Base-by-base conservation (phyloP, 2,113 vertebrate species). In the Odocoileus hemionus region DNA sequence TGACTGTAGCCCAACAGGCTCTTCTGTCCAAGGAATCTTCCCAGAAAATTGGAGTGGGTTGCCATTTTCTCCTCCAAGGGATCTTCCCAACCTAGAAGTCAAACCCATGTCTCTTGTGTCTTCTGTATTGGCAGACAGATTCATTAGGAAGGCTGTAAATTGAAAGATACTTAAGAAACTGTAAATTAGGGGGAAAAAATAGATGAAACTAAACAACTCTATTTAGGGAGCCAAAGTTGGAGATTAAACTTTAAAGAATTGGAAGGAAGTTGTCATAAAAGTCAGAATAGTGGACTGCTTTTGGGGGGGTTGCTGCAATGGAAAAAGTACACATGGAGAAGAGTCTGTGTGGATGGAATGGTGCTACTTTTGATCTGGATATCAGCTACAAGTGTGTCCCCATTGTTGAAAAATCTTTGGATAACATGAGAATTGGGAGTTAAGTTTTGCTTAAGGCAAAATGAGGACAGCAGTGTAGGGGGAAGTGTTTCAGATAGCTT, bases 271-370 rank as follows among this genome's bases (percentile, higher is more conserved):
- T 26, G 21, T 83, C 6, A 8, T 17, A n/a, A 2, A 82, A 60
- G n/a, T 50, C 12, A 26, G 36, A 30, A 28, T 3, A 58, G 47
- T 1, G 3, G 14, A 14, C 55, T 43, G 21, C 82, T 89, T 60
- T 6, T 0, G 2, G 17, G 11, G 33, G 1, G 19, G 13, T 2
- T 30, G 5, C 13, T 47, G 3, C 26, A 14, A 12, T 6, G 5
- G 55, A 19, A 45, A 17, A 16, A 19, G 9, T 5, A 3, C 4
- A 26, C 25, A 6, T 0, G 43, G 45, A n/a, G 36, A 39, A 23
- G 12, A 26, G 43, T 45, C 43, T 21, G 1, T 39, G 3, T 13
- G 39, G 61, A 16, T 33, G 10, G 30, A 11, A 19, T 28, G 60
- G 12, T 14, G 9, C 8, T 26, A 1, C 13, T 52, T 58, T 80